Conservation (phyloP, 2,888 invertebrate genomes). For the Clepsis dumicolana region DNA sequence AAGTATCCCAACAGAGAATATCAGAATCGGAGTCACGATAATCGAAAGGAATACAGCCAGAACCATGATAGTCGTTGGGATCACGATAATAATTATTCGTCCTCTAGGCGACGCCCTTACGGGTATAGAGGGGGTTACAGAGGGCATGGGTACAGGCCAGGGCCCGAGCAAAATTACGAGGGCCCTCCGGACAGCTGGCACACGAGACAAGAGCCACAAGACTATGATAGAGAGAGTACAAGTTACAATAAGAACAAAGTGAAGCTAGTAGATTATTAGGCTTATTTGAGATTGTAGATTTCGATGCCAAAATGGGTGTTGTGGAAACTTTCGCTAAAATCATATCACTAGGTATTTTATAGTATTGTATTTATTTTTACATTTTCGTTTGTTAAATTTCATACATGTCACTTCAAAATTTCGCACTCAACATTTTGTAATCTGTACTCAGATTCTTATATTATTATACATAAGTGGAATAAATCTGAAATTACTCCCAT, state of each 20-base stretch:
- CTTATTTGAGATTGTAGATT: conserved; percentile 18
- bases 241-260: conserved; percentile 62
- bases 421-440: neutral
- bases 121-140: conserved; percentile 62
- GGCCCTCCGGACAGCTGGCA: conserved; percentile 44
- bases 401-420: neutral
- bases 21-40: conserved; percentile 23
- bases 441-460: neutral
- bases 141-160: conserved; percentile 51
- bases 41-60: conserved; percentile 19
- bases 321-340: conserved; percentile 46
- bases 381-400: neutral
- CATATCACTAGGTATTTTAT: conserved; percentile 45
- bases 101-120: conserved; percentile 57
- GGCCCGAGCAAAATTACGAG: conserved; percentile 49
- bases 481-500: conserved; percentile 8
- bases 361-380: neutral
- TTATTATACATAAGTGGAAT: neutral
- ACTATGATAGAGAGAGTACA: conserved; percentile 48
- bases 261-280: conserved; percentile 77
- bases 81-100: conserved; percentile 48
- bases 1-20: conserved; percentile 53
- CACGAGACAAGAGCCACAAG: conserved; percentile 28
- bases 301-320: conserved; percentile 53
- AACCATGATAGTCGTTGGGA: conserved; percentile 56